Evolutionary conservation across 2,888 invertebrate genomes (phyloP), one percentile per base, ranked within the genome.

Genomic region (Atethmia centrago): DNA sequence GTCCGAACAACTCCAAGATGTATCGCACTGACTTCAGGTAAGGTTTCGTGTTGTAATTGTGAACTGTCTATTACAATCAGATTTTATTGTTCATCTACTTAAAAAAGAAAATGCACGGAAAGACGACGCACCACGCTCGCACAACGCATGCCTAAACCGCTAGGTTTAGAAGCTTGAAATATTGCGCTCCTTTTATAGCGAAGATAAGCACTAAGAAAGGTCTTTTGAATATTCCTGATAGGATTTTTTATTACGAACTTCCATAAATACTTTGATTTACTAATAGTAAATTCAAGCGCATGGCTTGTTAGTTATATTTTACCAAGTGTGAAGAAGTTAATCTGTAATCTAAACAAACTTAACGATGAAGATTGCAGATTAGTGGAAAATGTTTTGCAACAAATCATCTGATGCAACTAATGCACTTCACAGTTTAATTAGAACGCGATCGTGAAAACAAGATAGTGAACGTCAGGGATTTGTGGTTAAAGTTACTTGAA

Each of bases 1-100:
- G 99, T 89, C 99, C 99, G 0, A 99, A 99, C 90, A 99, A 99
- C 92, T 98, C 99, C 0, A 97, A 97, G 89, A 98, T 99, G 78
- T 98, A 97, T 94, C 97, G 98, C 16, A 99, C 99, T 0, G 99
- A 99, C 92, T 99, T 99, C 95, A 97, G 97, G 97, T 97, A 83
- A 71, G 25, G 12, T 31, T 31, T 31, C 31, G 31, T 31, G 31
- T 31, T 31, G 31, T 31, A 31, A 31, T 3, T 31, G 7, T 28
- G 28, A 16, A 47, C 2, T 47, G 47, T 45, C 14, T 25, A 19
- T n/a, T n/a, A 16, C 28, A 8, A 28, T 28, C 10, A 16, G 40
- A 36, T 36, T 36, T 36, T 36, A 36, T 36, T 36, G 25, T 36
- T n/a, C n/a, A n/a, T 3, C 7, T n/a, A 16, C 0, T 8, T 40